Evolutionary conservation across 2,888 invertebrate species (phyloP), one percentile per base, ranked within the genome.

Genomic region (Horisme vitalbata): DNA sequence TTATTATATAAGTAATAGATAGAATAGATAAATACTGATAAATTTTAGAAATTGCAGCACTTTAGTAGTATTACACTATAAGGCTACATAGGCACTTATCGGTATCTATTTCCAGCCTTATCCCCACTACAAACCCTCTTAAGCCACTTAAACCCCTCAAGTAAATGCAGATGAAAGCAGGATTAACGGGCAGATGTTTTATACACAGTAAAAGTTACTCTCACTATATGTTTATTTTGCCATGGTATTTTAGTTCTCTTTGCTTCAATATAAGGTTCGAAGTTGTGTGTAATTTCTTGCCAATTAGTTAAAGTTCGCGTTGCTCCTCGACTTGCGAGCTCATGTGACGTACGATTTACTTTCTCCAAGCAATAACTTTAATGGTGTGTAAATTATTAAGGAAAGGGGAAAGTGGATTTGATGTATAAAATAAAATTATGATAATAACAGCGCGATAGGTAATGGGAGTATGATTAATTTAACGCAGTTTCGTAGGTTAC

Each of bases 101-200:
- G 21, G 28, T 33, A 28, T 23, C 34, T 34, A 35, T 21, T 35
- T 28, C 21, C 34, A 23, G 14, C 21, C 8, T 14, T 35, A 43
- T 23, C 21, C 24, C 21, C 26, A 18, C 28, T 28, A 35, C 41
- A 30, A 43, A 34, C 34, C 34, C 41, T 35, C 44, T 54, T 36
- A 31, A 52, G 41, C 45, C 46, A 51, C 59, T 55, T 60, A 66
- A 66, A 66, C 62, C 57, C 39, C 27, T 58, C 61, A 55, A 54
- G 54, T 46, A 45, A 61, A 63, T 57, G 53, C 55, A 63, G 60
- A 57, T 52, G 56, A 61, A 58, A 59, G 49, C 58, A 37, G 55
- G 57, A 66, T 66, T 63, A 63, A 50, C 53, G 61, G 49, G 45
- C 59, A 63, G 59, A 61, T 67, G 59, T 65, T 61, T 55, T 55